Percentiles rank a stretch among this genome's conserved stretches.
These are phyloP conservation scores for Leptobrachium leishanense DNA, from an alignment of 2,113 vertebrate species.

Conservation along the genomic window DNA sequence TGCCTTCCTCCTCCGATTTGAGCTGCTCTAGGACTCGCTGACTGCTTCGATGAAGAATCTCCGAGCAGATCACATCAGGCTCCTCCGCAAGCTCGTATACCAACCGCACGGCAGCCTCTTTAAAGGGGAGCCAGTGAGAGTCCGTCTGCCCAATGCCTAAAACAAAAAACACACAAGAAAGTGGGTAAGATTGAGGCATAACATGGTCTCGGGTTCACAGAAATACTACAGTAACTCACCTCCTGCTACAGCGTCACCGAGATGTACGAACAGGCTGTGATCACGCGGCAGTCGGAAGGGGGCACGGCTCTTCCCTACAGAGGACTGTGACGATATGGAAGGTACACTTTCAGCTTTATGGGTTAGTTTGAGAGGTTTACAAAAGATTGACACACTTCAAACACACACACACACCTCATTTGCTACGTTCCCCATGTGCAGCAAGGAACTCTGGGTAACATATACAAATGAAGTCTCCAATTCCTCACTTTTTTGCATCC, in stretches of 20 bases:
- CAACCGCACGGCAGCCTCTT: constrained; percentile 80
- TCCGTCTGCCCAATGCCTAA: constrained; percentile 68
- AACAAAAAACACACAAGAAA: background rate
- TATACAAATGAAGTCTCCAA: no score
- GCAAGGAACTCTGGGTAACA: no score
- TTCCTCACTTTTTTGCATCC: no score
- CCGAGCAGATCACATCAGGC: constrained; percentile 83
- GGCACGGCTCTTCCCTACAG: constrained; percentile 63
- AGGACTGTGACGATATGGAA: constrained; percentile 50
- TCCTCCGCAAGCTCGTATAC: constrained; percentile 90
- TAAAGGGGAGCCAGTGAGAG: constrained; percentile 88
- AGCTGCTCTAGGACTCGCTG: constrained; percentile 63
- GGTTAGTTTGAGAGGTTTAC: background rate
- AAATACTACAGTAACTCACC: constrained; percentile 66
- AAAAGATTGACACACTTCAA: no score
- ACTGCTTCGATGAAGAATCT: constrained; percentile 75
- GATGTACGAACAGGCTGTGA: constrained; percentile 78
- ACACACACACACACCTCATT: no score
- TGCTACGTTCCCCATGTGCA: no score
- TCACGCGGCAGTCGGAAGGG: constrained; percentile 83
- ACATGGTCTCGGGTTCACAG: no score
- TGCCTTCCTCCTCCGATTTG: constrained; percentile 47
- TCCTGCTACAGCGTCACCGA: constrained; percentile 75
- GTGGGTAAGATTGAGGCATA: background rate
- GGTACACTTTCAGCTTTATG: no score